Evolutionary conservation across 2,113 vertebrate species (phyloP), one percentile per base, ranked within the genome.

Genomic region (Protobothrops mucrosquamatus): DNA sequence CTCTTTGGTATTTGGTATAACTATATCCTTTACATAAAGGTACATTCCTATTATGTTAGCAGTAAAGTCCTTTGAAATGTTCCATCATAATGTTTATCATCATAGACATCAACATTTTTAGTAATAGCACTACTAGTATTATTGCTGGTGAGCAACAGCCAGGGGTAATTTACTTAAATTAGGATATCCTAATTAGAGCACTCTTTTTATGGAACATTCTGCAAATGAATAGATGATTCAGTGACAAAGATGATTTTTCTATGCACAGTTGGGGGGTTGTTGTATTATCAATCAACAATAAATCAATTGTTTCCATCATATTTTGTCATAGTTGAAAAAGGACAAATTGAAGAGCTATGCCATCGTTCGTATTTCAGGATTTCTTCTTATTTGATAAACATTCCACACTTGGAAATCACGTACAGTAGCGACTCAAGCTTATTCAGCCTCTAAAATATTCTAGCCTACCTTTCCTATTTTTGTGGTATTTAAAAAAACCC

Each of bases 401-500:
- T 92, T 92, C 69, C 14, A 54, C 46, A 39, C 46, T 43, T 46
- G 6, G 20, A 39, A 89, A 59, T 22, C 52, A 22, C 93, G 43
- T 55, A 91, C 22, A 29, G 24, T n/a, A 18, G 14, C 9, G 1
- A 55, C 29, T 87, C 55, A 57, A 24, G 3, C 85, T 93, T 94
- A n/a, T 90, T 55, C 0, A 0, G 5, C 46, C n/a, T 52, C 69
- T 14, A 55, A 26, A 23, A 92, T 90, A 92, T 64, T 39, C 74
- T 43, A 0, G 8, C 26, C 18, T 88, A 2, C 6, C 87, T 56
- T 93, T 87, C 91, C 6, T 51, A 12, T 34, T 87, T 93, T 87
- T 89, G 54, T 89, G 54, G 46, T 89, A 88, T 57, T 93, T 94
- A 64, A 93, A 93, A 51, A 48, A 92, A 90, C 20, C 61, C 64